Percentiles rank a stretch among this genome's conserved stretches.
Evolutionary conservation across 2,888 invertebrate genomes (phyloP).

Genomic region (Hirtodrosophila histrioides): DNA sequence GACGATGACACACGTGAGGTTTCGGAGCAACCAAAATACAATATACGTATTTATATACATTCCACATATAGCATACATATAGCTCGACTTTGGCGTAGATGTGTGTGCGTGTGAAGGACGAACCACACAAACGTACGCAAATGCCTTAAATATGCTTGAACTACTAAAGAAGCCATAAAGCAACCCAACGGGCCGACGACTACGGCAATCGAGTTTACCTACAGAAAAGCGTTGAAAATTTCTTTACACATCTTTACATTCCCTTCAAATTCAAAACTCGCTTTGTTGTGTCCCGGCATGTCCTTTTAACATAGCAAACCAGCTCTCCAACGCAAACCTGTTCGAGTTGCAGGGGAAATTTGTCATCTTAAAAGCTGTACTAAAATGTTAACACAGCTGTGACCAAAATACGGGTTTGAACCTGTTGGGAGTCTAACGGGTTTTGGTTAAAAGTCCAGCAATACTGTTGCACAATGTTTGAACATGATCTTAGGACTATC

Average conservation of each 20-base stretch:
- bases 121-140: constrained; percentile 37
- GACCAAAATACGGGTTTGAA: no score
- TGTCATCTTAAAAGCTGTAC: no score
- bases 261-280: constrained; percentile 22
- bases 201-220: constrained; percentile 36
- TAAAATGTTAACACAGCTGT: no score
- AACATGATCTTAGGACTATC: no score
- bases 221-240: constrained; percentile 29
- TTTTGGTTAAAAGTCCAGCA: no score
- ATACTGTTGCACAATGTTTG: no score
- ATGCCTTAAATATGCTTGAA: constrained; percentile 69
- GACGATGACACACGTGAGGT: constrained; percentile 63
- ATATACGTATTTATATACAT: constrained; percentile 34
- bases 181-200: constrained; percentile 27
- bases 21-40: constrained; percentile 61
- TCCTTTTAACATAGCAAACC: constrained; percentile 3
- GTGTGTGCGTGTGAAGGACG: constrained; percentile 54
- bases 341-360: constrained; percentile 34
- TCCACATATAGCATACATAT: constrained; percentile 22
- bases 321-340: not conserved
- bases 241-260: constrained; percentile 22
- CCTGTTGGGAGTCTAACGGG: no score
- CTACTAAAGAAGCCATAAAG: constrained; percentile 71
- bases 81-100: constrained; percentile 2
- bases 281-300: constrained; percentile 15